Evolutionary conservation across 2,113 vertebrate species (phyloP), one percentile per base, ranked within the genome.

Genomic region (Athene noctua): DNA sequence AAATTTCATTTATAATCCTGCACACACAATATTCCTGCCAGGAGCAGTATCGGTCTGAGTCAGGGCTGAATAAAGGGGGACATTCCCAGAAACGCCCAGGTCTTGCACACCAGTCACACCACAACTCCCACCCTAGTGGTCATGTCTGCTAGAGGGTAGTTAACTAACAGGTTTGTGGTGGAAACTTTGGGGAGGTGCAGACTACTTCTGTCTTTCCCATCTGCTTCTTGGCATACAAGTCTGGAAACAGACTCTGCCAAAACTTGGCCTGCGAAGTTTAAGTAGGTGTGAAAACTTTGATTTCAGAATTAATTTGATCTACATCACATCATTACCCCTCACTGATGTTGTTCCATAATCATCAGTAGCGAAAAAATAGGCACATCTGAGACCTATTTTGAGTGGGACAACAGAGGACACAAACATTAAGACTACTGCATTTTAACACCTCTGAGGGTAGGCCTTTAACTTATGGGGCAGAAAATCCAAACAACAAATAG

Each of bases 221-320:
- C 26, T 67, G 44, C 29, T 68, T 78, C 80, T 91, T 86, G 65
- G 61, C 73, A 75, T 42, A 19, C 11, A 68, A 91, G 22, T 46
- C 30, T 94, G 46, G 68, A 96, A 94, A 94, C 51, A 73, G 40
- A 66, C 13, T 27, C 51, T 62, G 38, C n/a, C 67, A 86, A 59
- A 80, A 70, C 36, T 18, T 68, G 44, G 27, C 36, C 34, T 3
- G 0, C 15, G 54, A 59, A 51, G 57, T 62, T 95, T 80, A 88
- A 96, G 47, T 94, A 95, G 89, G 74, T 80, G 82, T 15, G 40
- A 97, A 92, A 66, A 44, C 72, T 94, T 94, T 20, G 75, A 91
- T 93, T 97, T 95, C 34, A 79, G 89, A 93, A 94, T 97, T 97
- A 93, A 94, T 94, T 90, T 88, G 34, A 83, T 66, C 51, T 9